Percentiles rank a stretch among this genome's conserved stretches.
Evolutionary conservation across 2,113 vertebrate species (phyloP).

Genomic region (Ochotona curzoniae): DNA sequence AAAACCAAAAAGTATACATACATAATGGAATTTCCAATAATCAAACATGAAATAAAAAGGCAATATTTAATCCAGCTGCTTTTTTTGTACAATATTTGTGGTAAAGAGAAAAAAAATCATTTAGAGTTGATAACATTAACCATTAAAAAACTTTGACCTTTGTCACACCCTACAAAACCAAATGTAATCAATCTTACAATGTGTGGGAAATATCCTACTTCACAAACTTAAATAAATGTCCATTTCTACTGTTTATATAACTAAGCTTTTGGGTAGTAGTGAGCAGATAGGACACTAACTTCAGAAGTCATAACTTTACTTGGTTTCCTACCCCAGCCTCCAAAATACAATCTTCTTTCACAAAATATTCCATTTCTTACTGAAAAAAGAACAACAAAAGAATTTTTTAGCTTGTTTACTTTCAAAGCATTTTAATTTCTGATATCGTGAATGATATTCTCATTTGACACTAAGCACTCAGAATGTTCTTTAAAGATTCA

Average conservation of each 20-base stretch:
- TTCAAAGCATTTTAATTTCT: conserved; percentile 35
- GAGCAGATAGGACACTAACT: background rate
- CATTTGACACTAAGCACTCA: too few species aligned
- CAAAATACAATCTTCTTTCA: background rate
- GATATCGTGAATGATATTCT: conserved; percentile 12
- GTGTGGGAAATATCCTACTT: background rate
- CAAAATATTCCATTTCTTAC: conserved; percentile 39
- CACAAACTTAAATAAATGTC: background rate
- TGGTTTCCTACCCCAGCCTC: background rate
- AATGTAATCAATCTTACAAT: background rate
- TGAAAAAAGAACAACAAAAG: conserved; percentile 27
- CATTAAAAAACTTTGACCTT: conserved; percentile 1
- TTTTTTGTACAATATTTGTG: background rate
- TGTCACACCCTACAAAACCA: background rate
- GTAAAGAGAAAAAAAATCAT: conserved; percentile 11
- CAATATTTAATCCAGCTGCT: background rate
- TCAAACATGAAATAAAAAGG: background rate
- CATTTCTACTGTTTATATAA: background rate
- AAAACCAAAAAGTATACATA: background rate
- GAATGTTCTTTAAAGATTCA: background rate
- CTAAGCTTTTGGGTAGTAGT: background rate
- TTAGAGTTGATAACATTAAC: background rate
- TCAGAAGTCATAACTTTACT: background rate
- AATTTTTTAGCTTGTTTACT: conserved; percentile 27
- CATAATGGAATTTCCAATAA: background rate